Percentiles rank a stretch among this genome's conserved stretches.
phyloP scores from a whole-genome alignment of 2,113 vertebrate species.

The Amphiprion ocellaris region DNA sequence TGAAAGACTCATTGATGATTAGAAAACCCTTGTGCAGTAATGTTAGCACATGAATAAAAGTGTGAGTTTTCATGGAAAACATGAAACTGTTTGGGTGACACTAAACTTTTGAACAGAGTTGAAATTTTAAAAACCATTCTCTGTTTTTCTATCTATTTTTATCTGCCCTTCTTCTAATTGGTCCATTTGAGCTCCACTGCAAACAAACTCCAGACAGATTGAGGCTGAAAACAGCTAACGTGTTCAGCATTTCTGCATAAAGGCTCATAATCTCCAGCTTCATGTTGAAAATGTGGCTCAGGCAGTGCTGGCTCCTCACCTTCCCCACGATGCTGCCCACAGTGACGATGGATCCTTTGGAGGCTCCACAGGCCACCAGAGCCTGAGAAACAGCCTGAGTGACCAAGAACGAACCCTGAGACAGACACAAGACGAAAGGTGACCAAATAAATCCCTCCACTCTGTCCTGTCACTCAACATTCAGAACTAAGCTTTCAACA shows the following conservation, averaged over 20 bases:
- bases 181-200: neutral
- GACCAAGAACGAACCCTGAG: conserved; percentile 89
- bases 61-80: no score
- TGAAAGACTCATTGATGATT: no score
- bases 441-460: neutral
- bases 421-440: neutral
- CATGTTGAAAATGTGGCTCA: neutral
- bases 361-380: conserved; percentile 84
- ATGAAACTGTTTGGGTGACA: no score
- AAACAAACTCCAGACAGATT: no score
- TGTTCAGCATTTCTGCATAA: neutral
- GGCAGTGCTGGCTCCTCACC: conserved; percentile 72
- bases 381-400: conserved; percentile 89
- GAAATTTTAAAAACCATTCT: no score
- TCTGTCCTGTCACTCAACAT: neutral
- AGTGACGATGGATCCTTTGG: conserved; percentile 90
- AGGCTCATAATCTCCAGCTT: neutral
- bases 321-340: conserved; percentile 92
- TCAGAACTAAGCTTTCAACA: neutral
- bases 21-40: no score
- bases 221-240: no score
- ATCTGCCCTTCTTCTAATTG: neutral
- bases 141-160: no score
- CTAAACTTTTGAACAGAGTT: no score
- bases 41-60: no score